Conservation (phyloP, 2,797 vertebrate genomes). For the Lutjanus argentimaculatus region DNA sequence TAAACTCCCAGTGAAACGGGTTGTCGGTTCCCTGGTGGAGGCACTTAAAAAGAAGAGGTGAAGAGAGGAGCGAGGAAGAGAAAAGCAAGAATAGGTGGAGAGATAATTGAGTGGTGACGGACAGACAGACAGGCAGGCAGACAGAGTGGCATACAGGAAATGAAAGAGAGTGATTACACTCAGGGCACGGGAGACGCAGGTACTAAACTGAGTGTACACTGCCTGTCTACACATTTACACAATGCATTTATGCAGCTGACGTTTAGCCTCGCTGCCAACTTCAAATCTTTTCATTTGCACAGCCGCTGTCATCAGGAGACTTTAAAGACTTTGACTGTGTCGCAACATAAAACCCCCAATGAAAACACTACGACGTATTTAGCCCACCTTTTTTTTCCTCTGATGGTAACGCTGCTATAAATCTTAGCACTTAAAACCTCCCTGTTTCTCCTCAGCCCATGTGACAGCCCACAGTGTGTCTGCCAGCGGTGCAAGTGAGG, state of each 20-base stretch:
- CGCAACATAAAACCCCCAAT: conserved; percentile 56
- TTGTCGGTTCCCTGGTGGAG: conserved; percentile 70
- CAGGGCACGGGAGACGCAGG: conserved; percentile 54
- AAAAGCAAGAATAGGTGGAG: conserved; percentile 43
- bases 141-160: conserved; percentile 51
- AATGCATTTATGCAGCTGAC: conserved; percentile 64
- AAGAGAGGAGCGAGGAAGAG: conserved; percentile 52
- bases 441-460: conserved; percentile 72
- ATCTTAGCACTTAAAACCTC: conserved; percentile 71
- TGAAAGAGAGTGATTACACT: conserved; percentile 73
- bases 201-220: conserved; percentile 61
- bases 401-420: conserved; percentile 56
- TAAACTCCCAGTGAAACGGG: conserved; percentile 82
- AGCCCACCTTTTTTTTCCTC: conserved; percentile 49
- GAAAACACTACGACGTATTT: conserved; percentile 61
- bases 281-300: conserved; percentile 63
- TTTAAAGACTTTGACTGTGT: conserved; percentile 63
- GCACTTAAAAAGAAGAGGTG: conserved; percentile 75
- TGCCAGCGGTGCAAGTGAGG: conserved; percentile 81
- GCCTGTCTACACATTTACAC: conserved; percentile 70
- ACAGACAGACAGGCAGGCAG: conserved; percentile 58
- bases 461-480: conserved; percentile 82
- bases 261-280: conserved; percentile 72
- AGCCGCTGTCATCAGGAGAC: conserved; percentile 48
- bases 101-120: conserved; percentile 75